phyloP scores from a whole-genome alignment of 1,140 invertebrate genomes.

The Rhagoletis zephyria region DNA sequence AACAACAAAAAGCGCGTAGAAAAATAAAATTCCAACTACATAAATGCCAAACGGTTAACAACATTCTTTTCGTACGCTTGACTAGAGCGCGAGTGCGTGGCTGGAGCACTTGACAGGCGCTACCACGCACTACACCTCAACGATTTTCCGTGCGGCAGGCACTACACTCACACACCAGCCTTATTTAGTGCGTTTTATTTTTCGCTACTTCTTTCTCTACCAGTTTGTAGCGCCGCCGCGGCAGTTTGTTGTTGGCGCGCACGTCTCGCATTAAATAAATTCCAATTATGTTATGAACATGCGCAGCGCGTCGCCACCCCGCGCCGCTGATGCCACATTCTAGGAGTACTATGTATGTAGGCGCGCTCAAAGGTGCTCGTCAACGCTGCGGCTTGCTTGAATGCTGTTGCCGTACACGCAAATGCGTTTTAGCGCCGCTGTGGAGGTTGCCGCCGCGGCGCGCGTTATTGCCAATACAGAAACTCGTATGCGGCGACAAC shows the following conservation, averaged over 20 bases:
- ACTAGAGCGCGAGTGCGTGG: neutral
- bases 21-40: too few species aligned
- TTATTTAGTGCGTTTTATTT: neutral
- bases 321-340: neutral
- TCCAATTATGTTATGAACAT: slow-evolving; percentile 51
- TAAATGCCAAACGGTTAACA: too few species aligned
- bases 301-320: neutral
- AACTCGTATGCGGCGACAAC: neutral
- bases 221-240: neutral
- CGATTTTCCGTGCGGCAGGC: neutral
- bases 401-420: neutral
- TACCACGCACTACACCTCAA: neutral
- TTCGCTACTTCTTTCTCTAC: neutral
- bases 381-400: neutral
- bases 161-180: neutral
- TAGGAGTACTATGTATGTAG: neutral
- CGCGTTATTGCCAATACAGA: neutral
- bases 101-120: neutral
- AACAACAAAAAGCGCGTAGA: too few species aligned
- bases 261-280: slow-evolving; percentile 50
- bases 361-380: neutral
- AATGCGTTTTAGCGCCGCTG: slow-evolving; percentile 37
- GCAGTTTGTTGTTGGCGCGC: neutral
- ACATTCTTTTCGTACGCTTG: neutral
- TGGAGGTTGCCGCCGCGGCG: neutral